Percentiles rank a stretch among this genome's conserved stretches.
Conservation (phyloP, 2,113 vertebrate species). For the Nematolebias whitei region DNA sequence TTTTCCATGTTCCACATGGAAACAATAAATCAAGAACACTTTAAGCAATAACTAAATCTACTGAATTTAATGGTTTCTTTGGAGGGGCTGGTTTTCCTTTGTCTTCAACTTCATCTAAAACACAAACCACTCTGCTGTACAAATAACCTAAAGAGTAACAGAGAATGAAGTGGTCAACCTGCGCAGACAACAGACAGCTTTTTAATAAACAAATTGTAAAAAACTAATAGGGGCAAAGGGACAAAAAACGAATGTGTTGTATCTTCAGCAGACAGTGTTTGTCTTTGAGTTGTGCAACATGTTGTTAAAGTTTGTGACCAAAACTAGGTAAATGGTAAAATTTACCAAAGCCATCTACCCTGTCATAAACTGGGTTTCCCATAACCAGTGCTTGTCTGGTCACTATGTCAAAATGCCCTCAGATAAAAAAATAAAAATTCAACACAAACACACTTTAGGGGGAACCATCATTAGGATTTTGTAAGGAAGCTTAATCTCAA, state of each 20-base stretch:
- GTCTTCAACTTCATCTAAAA: not conserved
- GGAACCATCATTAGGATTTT: too few relatives aligned
- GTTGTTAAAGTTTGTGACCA: constrained; percentile 1
- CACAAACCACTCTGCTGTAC: constrained; percentile 2
- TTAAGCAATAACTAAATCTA: too few relatives aligned
- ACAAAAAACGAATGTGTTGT: not conserved
- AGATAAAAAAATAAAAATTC: too few relatives aligned
- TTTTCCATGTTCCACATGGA: too few relatives aligned
- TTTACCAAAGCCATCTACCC: not conserved
- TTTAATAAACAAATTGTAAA: not conserved
- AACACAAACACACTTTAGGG: too few relatives aligned
- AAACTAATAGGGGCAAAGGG: not conserved
- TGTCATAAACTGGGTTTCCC: not conserved
- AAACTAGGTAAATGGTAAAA: constrained; percentile 7
- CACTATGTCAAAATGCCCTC: too few relatives aligned
- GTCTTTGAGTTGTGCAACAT: not conserved
- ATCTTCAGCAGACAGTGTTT: constrained; percentile 4
- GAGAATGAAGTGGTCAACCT: constrained; percentile 20
- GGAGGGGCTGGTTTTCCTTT: not conserved
- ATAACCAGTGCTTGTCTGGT: constrained; percentile 5
- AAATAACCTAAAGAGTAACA: constrained; percentile 19
- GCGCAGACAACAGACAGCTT: constrained; percentile 13
- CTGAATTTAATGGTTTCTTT: not conserved
- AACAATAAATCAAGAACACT: too few relatives aligned
- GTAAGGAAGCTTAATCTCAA: too few relatives aligned